Base-by-base conservation (phyloP, 2,113 vertebrate species). In the Eidolon helvum region DNA sequence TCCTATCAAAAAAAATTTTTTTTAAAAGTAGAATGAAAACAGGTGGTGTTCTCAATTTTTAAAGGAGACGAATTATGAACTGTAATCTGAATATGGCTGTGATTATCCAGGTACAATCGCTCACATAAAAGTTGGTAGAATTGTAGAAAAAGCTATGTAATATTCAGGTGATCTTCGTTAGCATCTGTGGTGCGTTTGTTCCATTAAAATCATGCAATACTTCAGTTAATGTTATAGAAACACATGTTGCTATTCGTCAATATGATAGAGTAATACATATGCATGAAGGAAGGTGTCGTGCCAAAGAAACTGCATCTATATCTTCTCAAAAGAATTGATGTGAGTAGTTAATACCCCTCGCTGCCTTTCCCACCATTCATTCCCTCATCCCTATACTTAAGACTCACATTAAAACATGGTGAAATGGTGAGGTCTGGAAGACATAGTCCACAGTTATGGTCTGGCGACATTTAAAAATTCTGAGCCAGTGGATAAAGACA, bases 21-120 rank as follows among this genome's bases (percentile, higher is more conserved):
- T n/a, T n/a, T n/a, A n/a, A n/a, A n/a, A n/a, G n/a, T 28, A 97
- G 86, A 96, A 93, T 91, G 61, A 77, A 94, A 98, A 84, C 97
- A 97, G 97, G 93, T 95, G 94, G 87, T 95, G 74, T 66, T 95
- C 75, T 92, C 79, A 61, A 63, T 94, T 87, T 95, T 96, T 96
- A 87, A 95, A 97, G 61, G 69, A 94, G 85, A 87, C 5, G 38
- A 92, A 95, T 97, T 97, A 95, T 87, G 89, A 96, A 93, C 59
- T 90, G 40, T 77, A 95, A 87, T 95, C 74, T 94, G 89, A 98
- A 92, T 95, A 85, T 35, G 65, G 16, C 92, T 95, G 26, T 91
- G 65, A 97, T 97, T 97, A 88, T 85, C 24, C 83, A 92, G 89
- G 84, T 90, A 95, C 40, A 87, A 84, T 63, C 72, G 80, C n/a